Conservation (phyloP, 1,140 invertebrate species). For the Nephotettix cincticeps region DNA sequence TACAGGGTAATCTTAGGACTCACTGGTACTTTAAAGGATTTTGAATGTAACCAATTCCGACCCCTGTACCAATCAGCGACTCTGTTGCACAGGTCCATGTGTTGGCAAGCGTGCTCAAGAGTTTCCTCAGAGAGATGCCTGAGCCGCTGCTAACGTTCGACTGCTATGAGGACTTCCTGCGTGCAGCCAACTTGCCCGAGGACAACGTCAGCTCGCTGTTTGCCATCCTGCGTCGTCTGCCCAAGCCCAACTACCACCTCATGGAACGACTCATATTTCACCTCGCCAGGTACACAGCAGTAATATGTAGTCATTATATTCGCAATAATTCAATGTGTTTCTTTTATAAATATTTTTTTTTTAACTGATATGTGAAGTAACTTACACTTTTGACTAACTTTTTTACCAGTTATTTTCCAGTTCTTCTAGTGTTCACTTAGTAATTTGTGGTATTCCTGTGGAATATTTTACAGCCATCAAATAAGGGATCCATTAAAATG, state of each 20-base stretch:
- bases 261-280: slow-evolving; percentile 93
- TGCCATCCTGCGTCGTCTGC: slow-evolving; percentile 85
- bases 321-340: too few relatives aligned
- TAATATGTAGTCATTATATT: too few relatives aligned
- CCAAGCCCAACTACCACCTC: slow-evolving; percentile 85
- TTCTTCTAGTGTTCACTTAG: too few relatives aligned
- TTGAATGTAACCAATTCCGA: too few relatives aligned
- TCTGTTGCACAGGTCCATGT: slow-evolving; percentile 76
- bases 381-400: background rate
- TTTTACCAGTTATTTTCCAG: too few relatives aligned
- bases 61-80: too few relatives aligned
- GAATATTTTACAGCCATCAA: too few relatives aligned
- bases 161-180: slow-evolving; percentile 90
- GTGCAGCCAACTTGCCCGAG: slow-evolving; percentile 80
- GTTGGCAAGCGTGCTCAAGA: slow-evolving; percentile 86
- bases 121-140: slow-evolving; percentile 88
- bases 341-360: too few relatives aligned
- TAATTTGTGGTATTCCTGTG: too few relatives aligned
- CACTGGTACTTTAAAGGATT: too few relatives aligned
- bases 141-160: slow-evolving; percentile 93
- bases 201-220: slow-evolving; percentile 84
- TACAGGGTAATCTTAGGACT: too few relatives aligned
- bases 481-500: too few relatives aligned
- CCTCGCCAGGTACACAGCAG: slow-evolving; percentile 71
- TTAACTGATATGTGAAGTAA: slow-evolving; percentile 12